Percentiles rank a stretch among this genome's conserved stretches.
Evolutionary conservation across 2,113 vertebrate species (phyloP).

Genomic region (Mormoops blainvillei): DNA sequence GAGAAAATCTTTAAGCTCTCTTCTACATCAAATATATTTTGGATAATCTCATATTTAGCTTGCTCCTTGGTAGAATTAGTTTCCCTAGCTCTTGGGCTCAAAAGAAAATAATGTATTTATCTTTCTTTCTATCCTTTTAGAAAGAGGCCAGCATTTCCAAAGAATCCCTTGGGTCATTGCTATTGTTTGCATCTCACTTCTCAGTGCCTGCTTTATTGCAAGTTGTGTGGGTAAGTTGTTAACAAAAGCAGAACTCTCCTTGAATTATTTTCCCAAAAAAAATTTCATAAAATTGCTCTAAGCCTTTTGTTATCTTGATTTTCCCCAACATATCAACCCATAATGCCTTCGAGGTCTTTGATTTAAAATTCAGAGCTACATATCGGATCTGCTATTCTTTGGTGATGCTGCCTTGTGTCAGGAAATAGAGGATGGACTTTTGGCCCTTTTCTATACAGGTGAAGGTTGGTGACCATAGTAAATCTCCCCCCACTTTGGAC

Average conservation of each 20-base stretch:
- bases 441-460: not conserved
- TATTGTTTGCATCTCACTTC: not conserved
- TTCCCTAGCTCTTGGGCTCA: not conserved
- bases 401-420: not conserved
- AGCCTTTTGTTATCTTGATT: not conserved
- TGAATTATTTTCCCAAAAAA: not conserved
- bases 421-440: not conserved
- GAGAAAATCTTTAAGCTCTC: not conserved
- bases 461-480: not conserved
- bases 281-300: not conserved
- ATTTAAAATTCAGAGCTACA: not conserved
- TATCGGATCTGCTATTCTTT: not conserved
- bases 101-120: not conserved
- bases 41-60: not conserved
- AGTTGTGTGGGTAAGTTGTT: slow-evolving; percentile 45
- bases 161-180: not conserved
- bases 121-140: not conserved
- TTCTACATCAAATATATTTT: not conserved
- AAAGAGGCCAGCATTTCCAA: not conserved
- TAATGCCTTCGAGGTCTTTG: not conserved
- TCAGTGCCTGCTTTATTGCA: slow-evolving; percentile 46
- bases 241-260: not conserved
- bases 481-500: not conserved
- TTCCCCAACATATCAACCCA: not conserved
- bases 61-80: not conserved